These are phyloP conservation scores for Rhagonycha fulva DNA, from an alignment of 2,888 invertebrate species.

Conservation along the genomic window DNA sequence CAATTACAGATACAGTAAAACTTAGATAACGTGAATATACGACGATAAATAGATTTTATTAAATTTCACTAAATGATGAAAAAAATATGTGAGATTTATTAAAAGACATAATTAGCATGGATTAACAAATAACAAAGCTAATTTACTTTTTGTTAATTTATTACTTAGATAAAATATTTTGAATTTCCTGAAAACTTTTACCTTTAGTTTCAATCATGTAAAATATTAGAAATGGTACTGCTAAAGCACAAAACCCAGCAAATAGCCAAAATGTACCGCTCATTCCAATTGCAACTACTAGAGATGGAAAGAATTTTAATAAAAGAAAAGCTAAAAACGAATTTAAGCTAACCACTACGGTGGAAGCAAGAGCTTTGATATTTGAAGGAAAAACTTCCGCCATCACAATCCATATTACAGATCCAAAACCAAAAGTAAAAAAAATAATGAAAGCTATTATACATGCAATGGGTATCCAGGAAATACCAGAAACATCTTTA, in stretches of 20 bases:
- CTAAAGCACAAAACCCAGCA: slow-evolving; percentile 62
- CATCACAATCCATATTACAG: not conserved
- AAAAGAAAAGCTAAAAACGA: too few species aligned
- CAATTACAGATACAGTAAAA: too few species aligned
- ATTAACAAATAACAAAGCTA: too few species aligned
- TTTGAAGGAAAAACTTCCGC: not conserved
- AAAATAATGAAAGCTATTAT: not conserved
- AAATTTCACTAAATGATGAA: too few species aligned
- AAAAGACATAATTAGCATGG: too few species aligned
- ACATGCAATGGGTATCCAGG: not conserved
- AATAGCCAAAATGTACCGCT: slow-evolving; percentile 76
- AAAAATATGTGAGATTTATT: too few species aligned
- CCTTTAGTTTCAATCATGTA: slow-evolving; percentile 89
- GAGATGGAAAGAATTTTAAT: not conserved
- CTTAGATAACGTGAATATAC: too few species aligned
- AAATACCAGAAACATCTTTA: not conserved
- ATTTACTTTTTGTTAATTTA: too few species aligned
- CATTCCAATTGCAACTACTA: slow-evolving; percentile 48
- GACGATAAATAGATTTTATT: too few species aligned
- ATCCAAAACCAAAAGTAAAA: not conserved
- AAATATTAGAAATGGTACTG: slow-evolving; percentile 74
- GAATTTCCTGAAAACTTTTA: slow-evolving; percentile 82
- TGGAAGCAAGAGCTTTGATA: too few species aligned
- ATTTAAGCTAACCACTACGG: too few species aligned
- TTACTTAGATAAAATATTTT: slow-evolving; percentile 54